Evolutionary conservation across 2,797 vertebrate species (phyloP), one percentile per base, ranked within the genome.

Genomic region (Orientallactaga sibirica): DNA sequence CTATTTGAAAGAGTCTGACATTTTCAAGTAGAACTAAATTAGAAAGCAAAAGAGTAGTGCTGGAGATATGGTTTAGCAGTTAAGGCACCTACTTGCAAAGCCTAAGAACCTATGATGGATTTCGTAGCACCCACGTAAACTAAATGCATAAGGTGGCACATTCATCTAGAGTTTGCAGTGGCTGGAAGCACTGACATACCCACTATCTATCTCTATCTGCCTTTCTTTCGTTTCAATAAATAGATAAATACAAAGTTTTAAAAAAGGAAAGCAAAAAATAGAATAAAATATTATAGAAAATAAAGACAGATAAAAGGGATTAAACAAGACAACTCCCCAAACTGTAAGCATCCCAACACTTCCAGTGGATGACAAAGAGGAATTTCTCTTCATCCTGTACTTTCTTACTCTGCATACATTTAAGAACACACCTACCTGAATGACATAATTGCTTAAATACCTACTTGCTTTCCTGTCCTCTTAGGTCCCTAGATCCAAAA

Each of bases 221-320:
- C 43, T 48, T 48, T 48, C 43, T 48, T 9, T 48, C 7, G 8
- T 10, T 48, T 48, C 48, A 48, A 48, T 48, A 48, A 7, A 48
- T 10, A 48, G 9, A 48, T 48, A 7, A 48, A 48, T 48, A 48
- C 48, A 48, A 48, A 7, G 7, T 48, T 48, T 48, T 48, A 48
- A 48, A 48, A 64, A 41, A 71, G 11, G 7, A 62, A 62, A 62
- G 7, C 62, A 67, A 55, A 80, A 74, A 43, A 24, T 1, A 55
- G 62, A 18, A 55, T 73, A 73, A 90, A 92, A 75, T 75, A 58
- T 14, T 14, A 58, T 8, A 76, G 37, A 20, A 94, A 87, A 88
- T 73, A 37, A 9, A 76, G 29, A 4, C 20, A 68, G 15, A 58
- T 58, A 58, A 58, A 58, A 58, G 43, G 84, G 11, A 41, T 75